phyloP scores from a whole-genome alignment of 2,797 vertebrate genomes.

The Lophius americanus region DNA sequence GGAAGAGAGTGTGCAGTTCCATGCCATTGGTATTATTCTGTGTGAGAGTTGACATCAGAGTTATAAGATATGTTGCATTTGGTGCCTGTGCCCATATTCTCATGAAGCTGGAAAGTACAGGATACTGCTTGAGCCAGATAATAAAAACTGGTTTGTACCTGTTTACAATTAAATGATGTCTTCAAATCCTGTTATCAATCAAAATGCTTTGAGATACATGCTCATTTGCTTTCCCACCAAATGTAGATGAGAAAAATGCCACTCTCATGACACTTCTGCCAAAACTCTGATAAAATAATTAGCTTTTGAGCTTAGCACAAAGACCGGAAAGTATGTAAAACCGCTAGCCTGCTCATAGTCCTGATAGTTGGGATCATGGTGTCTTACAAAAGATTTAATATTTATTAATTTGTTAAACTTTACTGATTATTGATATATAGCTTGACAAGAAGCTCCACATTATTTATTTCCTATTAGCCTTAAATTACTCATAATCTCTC shows the following conservation, averaged over 20 bases:
- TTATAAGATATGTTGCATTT: background rate
- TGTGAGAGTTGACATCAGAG: background rate
- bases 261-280: background rate
- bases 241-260: background rate
- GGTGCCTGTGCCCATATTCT: slow-evolving; percentile 3
- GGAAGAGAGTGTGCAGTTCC: background rate
- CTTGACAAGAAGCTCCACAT: too few species aligned
- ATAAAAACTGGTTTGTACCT: background rate
- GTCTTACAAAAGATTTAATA: too few species aligned
- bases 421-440: too few species aligned
- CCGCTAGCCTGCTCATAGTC: background rate
- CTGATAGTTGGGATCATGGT: too few species aligned
- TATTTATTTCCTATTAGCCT: too few species aligned
- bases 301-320: background rate
- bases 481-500: too few species aligned
- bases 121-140: background rate
- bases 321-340: background rate
- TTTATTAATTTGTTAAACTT: too few species aligned
- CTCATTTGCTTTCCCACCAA: background rate
- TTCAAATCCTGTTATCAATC: background rate
- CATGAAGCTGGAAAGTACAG: slow-evolving; percentile 3
- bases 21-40: slow-evolving; percentile 4
- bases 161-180: slow-evolving; percentile 2
- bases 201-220: slow-evolving; percentile 4
- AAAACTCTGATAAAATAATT: background rate